Percentiles rank a stretch among this genome's conserved stretches.
phyloP scores from a whole-genome alignment of 2,113 vertebrate species.

The Tyto alba region DNA sequence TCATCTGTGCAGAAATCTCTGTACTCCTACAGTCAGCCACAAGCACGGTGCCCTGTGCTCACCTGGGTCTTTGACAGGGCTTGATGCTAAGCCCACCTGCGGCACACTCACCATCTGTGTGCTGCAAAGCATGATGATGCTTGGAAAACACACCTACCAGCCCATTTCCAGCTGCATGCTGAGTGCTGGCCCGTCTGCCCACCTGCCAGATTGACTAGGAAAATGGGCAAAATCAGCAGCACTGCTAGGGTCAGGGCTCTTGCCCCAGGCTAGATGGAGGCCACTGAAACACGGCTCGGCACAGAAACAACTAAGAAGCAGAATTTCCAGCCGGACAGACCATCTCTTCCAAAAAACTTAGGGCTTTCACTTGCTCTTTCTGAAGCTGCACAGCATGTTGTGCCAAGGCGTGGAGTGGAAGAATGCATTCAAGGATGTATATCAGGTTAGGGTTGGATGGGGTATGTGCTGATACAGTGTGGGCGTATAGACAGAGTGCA shows the following conservation, averaged over 20 bases:
- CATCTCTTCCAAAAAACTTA: background rate
- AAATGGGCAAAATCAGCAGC: background rate
- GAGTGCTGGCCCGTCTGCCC: background rate
- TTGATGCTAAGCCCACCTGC: background rate
- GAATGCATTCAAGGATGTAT: background rate
- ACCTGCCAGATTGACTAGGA: background rate
- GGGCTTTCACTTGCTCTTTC: background rate
- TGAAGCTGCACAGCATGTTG: background rate
- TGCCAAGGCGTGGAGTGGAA: background rate
- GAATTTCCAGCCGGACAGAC: background rate
- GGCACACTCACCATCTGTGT: background rate
- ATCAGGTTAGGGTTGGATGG: background rate
- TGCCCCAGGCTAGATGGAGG: background rate
- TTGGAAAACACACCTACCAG: background rate
- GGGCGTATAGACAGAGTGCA: background rate
- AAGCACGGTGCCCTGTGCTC: background rate
- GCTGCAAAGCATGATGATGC: background rate
- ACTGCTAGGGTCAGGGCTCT: background rate
- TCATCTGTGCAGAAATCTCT: background rate
- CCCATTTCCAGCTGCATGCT: rapidly evolving
- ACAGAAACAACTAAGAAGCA: background rate
- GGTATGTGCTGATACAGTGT: background rate
- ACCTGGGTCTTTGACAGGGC: background rate
- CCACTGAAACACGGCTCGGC: background rate
- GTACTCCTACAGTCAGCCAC: background rate